Base-by-base conservation (phyloP, 2,888 invertebrate species). In the Scaptodrosophila latifasciaeformis region DNA sequence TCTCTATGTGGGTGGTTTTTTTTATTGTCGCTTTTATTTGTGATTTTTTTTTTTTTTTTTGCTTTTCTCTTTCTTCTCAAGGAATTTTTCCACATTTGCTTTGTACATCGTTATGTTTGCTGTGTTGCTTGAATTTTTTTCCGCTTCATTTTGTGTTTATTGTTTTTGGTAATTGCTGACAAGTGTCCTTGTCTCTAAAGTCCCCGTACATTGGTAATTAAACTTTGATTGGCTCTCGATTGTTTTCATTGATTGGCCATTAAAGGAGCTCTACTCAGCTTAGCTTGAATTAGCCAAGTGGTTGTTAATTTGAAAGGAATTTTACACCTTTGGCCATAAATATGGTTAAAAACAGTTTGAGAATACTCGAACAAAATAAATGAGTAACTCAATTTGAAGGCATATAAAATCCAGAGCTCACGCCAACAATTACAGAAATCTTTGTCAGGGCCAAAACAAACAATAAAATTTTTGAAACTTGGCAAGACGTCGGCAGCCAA, bases 161-260 rank as follows among this genome's bases (percentile, higher is more conserved):
- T 63, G 58, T 54, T 49, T 62, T 45, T 37, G 12, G 18, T n/a
- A n/a, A n/a, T n/a, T n/a, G n/a, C n/a, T n/a, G n/a, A 13, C 35
- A 24, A 37, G 27, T 40, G 7, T 30, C 42, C 12, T 34, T 48
- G n/a, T 31, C 13, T 21, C 34, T 30, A 24, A 12, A 43, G 70
- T 59, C 62, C 59, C 54, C 62, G 67, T 58, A 67, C 63, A 71
- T 69, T 62, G 66, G 72, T 74, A 74, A 74, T 74, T 74, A 76
- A 79, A 71, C 76, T 76, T 67, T 74, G 74, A 74, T 74, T 79
- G 77, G 49, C 65, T 74, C 69, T 54, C 62, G 79, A 79, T 79
- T 79, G 74, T 79, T 71, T 66, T 67, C 65, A 71, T 74, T 74
- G 79, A 74, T 74, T 79, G 79, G 60, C 64, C 56, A n/a, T n/a